Percentiles rank a stretch among this genome's conserved stretches.
phyloP scores from a whole-genome alignment of 1,140 invertebrate genomes.

The Aphidius gifuensis region DNA sequence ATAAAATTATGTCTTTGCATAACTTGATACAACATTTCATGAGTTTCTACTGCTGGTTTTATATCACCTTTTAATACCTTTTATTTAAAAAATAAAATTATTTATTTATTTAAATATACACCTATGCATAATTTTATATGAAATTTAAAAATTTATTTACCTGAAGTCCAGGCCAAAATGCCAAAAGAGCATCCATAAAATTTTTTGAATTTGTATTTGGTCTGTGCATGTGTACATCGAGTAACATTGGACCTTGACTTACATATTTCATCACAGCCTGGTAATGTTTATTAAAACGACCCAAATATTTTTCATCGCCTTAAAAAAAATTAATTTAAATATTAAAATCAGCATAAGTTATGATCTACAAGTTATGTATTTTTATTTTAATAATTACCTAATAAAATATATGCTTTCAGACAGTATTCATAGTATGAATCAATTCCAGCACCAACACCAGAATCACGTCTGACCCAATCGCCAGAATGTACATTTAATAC shows the following conservation, averaged over 20 bases:
- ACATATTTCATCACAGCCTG: constrained; percentile 98
- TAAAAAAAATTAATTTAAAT: constrained; percentile 11
- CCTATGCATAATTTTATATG: constrained; percentile 10
- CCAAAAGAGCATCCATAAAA: constrained; percentile 95
- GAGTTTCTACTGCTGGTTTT: constrained; percentile 94
- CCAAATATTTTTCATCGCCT: constrained; percentile 85
- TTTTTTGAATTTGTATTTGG: constrained; percentile 92
- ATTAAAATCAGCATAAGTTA: background rate
- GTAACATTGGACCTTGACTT: constrained; percentile 87
- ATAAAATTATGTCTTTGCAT: constrained; percentile 96
- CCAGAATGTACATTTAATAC: constrained; percentile 95
- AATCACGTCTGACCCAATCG: constrained; percentile 94
- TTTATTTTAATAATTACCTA: constrained; percentile 48
- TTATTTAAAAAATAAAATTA: constrained; percentile 8
- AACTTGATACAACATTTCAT: constrained; percentile 95
- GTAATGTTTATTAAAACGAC: constrained; percentile 94
- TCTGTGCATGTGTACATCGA: constrained; percentile 98
- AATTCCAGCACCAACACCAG: constrained; percentile 97
- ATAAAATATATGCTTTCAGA: constrained; percentile 84
- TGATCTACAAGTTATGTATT: background rate
- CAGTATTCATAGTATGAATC: constrained; percentile 99
- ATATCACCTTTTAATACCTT: constrained; percentile 88
- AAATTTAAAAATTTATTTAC: constrained; percentile 55
- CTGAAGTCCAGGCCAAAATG: constrained; percentile 97
- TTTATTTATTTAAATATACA: constrained; percentile 11